Conservation (phyloP, 2,113 vertebrate species). For the Sialia sialis region DNA sequence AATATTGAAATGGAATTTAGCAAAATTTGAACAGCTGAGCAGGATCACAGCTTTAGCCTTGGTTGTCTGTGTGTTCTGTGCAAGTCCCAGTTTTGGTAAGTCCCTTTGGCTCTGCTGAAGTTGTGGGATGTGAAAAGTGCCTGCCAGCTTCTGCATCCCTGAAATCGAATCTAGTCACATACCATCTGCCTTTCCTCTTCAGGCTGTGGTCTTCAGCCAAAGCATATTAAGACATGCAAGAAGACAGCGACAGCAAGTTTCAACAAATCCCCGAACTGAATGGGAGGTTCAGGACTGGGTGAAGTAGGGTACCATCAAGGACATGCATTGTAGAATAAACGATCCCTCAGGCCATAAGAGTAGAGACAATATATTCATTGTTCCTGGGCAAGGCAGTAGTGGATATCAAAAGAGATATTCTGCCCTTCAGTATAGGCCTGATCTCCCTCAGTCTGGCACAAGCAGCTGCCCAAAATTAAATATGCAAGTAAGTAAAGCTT, state of each 20-base stretch:
- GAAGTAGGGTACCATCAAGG: neutral
- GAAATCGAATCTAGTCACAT: slow-evolving; percentile 9
- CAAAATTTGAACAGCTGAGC: slow-evolving; percentile 46
- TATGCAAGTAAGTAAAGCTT: neutral
- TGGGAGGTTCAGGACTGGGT: neutral
- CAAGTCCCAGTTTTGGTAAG: slow-evolving; percentile 29
- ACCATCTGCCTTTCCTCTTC: slow-evolving; percentile 41
- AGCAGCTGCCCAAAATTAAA: neutral
- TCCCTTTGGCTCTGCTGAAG: neutral
- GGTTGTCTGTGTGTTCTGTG: slow-evolving; percentile 27
- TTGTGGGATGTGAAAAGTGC: slow-evolving; percentile 31
- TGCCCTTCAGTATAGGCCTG: neutral
- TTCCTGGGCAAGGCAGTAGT: neutral
- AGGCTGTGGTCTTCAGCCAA: neutral
- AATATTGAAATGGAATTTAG: slow-evolving; percentile 46
- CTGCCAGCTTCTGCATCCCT: slow-evolving; percentile 32
- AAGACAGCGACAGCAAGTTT: neutral
- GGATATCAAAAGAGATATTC: neutral
- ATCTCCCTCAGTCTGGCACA: neutral
- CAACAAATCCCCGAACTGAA: neutral
- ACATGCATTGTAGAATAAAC: neutral
- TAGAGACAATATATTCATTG: neutral
- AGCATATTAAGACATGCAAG: neutral
- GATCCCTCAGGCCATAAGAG: neutral
- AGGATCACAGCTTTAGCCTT: slow-evolving; percentile 42